Percentiles rank a stretch among this genome's conserved stretches.
These are phyloP conservation scores for Lysiphlebus fabarum DNA, from an alignment of 1,140 invertebrate species.

Conservation along the genomic window DNA sequence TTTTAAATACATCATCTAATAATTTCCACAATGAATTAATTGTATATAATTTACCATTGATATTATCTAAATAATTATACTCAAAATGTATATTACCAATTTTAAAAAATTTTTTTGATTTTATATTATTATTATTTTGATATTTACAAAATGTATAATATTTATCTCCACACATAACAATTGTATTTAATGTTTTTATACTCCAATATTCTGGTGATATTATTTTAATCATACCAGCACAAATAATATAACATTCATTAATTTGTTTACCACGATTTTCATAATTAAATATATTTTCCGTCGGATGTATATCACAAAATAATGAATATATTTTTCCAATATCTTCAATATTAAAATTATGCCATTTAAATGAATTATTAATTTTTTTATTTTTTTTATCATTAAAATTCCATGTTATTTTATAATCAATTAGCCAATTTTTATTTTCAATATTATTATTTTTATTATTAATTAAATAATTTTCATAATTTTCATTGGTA, in stretches of 20 bases:
- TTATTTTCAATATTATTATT: slow-evolving; percentile 29
- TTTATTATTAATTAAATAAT: slow-evolving; percentile 6
- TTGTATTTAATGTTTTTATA: slow-evolving; percentile 36
- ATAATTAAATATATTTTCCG: slow-evolving; percentile 33
- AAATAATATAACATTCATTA: slow-evolving; percentile 41
- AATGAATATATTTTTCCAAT: slow-evolving; percentile 36
- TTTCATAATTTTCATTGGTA: no score
- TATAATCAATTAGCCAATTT: slow-evolving; percentile 33
- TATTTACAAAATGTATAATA: slow-evolving; percentile 37
- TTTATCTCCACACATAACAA: slow-evolving; percentile 41
- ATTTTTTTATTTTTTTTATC: background rate
- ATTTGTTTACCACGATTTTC: slow-evolving; percentile 40
- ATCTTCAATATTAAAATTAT: slow-evolving; percentile 39
- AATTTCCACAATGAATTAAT: slow-evolving; percentile 31
- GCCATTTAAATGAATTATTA: slow-evolving; percentile 36
- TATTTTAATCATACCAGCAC: slow-evolving; percentile 42
- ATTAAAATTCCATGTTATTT: slow-evolving; percentile 30
- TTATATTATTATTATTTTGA: slow-evolving; percentile 26
- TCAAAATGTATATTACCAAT: slow-evolving; percentile 41
- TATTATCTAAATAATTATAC: slow-evolving; percentile 28
- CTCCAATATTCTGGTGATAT: slow-evolving; percentile 46
- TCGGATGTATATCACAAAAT: slow-evolving; percentile 40
- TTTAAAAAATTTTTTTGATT: slow-evolving; percentile 31
- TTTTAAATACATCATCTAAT: slow-evolving; percentile 35
- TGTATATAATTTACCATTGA: slow-evolving; percentile 34